phyloP scores from a whole-genome alignment of 2,797 vertebrate genomes.

The Phaenicophaeus curvirostris region DNA sequence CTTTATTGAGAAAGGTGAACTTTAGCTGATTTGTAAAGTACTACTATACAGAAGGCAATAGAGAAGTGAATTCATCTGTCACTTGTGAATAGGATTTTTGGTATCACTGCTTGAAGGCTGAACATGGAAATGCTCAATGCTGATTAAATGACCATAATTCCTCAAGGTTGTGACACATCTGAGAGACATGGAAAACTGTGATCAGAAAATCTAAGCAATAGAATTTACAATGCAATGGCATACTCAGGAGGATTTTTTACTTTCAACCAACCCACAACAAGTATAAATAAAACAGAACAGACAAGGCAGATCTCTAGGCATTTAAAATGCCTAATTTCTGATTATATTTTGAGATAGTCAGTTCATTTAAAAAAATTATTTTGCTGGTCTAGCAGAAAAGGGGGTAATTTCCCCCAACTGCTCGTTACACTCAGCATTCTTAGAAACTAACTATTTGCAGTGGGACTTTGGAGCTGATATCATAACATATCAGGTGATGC shows the following conservation, averaged over 20 bases:
- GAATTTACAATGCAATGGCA: constrained; percentile 28
- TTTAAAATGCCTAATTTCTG: constrained; percentile 21
- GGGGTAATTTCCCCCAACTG: background rate
- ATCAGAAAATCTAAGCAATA: constrained; percentile 43
- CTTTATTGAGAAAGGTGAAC: constrained; percentile 63
- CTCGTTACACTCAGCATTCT: background rate
- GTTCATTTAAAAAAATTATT: background rate
- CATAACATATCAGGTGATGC: constrained; percentile 13
- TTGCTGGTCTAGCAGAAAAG: constrained; percentile 5
- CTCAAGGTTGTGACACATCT: constrained; percentile 52
- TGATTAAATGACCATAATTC: constrained; percentile 70
- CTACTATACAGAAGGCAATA: background rate
- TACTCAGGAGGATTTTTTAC: background rate
- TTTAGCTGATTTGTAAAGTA: constrained; percentile 50
- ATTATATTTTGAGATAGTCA: background rate
- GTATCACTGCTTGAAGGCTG: constrained; percentile 63
- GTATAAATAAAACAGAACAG: background rate
- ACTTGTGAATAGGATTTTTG: constrained; percentile 41
- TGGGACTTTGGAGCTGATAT: constrained; percentile 5
- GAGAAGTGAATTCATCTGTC: constrained; percentile 62
- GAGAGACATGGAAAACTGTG: constrained; percentile 48
- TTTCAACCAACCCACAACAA: background rate
- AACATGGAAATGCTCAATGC: constrained; percentile 52
- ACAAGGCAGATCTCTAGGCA: background rate
- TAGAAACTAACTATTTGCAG: background rate